Evolutionary conservation across 1,140 invertebrate genomes (phyloP).

Genomic region (Brachionus manjavacas): DNA sequence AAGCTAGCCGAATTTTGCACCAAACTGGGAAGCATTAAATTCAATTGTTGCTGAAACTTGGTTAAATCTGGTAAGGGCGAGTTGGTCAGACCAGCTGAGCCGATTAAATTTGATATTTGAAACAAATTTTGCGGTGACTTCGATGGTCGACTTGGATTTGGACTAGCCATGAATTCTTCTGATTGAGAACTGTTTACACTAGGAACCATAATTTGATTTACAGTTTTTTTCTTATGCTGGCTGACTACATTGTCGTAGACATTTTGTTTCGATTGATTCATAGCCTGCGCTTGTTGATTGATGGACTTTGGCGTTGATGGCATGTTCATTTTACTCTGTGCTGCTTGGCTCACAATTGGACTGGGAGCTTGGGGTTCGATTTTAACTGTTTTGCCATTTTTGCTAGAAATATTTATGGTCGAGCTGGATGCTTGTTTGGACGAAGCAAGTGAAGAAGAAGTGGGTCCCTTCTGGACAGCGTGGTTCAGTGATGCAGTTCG

Average conservation of each 20-base stretch:
- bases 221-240: neutral
- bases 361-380: neutral
- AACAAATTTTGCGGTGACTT: constrained; percentile 11
- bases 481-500: neutral
- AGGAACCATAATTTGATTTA: neutral
- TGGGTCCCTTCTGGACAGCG: neutral
- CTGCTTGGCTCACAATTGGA: neutral
- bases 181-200: neutral
- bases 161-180: neutral
- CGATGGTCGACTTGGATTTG: neutral
- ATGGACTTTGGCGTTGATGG: neutral
- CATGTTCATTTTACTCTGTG: neutral
- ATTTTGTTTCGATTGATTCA: neutral
- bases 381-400: constrained; percentile 17
- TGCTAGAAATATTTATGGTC: constrained; percentile 10
- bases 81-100: neutral
- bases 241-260: neutral
- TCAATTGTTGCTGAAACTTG: constrained; percentile 6
- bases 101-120: constrained; percentile 27
- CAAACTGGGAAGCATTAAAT: constrained; percentile 4
- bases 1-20: constrained; percentile 1
- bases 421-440: neutral
- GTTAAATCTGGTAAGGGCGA: neutral
- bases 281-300: neutral
- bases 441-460: neutral